A percentile compares a stretch with the other conserved stretches of the same genome.
Conservation (phyloP, 2,797 vertebrate genomes). For the Sebastes iracundus region DNA sequence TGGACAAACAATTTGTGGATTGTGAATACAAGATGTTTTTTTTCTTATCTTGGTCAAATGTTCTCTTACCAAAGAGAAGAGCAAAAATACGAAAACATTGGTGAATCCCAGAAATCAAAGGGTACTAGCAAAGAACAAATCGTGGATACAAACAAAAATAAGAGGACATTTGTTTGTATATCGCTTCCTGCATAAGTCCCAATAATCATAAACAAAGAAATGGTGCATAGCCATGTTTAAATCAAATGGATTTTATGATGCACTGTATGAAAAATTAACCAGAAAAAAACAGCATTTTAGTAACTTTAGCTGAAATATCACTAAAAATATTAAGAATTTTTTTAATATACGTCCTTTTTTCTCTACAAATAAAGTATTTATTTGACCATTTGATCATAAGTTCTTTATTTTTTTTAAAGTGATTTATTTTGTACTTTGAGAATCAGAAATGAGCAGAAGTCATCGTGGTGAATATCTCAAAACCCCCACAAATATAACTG, state of each 20-base stretch:
- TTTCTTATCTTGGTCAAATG: too few species aligned
- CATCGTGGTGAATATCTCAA: not conserved
- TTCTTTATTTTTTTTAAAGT: not conserved
- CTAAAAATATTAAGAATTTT: not conserved
- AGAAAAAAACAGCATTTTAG: not conserved
- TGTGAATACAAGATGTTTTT: too few species aligned
- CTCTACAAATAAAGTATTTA: not conserved
- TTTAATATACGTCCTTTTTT: not conserved
- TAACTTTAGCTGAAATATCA: not conserved
- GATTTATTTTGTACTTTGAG: not conserved
- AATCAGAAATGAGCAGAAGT: slow-evolving; percentile 4
- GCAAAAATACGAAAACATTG: too few species aligned
- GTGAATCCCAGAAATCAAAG: too few species aligned
- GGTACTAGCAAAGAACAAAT: too few species aligned
- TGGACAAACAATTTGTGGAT: too few species aligned
- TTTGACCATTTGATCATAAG: not conserved
- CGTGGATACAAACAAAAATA: too few species aligned
- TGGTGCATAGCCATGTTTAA: not conserved
- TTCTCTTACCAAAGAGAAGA: too few species aligned
- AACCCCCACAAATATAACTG: not conserved
- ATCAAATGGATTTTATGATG: not conserved
- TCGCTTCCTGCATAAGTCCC: too few species aligned
- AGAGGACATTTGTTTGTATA: too few species aligned
- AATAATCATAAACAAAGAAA: not conserved
- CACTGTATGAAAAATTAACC: not conserved